Base-by-base conservation (phyloP, 1,140 invertebrate species). In the Sycophaga agraensis region DNA sequence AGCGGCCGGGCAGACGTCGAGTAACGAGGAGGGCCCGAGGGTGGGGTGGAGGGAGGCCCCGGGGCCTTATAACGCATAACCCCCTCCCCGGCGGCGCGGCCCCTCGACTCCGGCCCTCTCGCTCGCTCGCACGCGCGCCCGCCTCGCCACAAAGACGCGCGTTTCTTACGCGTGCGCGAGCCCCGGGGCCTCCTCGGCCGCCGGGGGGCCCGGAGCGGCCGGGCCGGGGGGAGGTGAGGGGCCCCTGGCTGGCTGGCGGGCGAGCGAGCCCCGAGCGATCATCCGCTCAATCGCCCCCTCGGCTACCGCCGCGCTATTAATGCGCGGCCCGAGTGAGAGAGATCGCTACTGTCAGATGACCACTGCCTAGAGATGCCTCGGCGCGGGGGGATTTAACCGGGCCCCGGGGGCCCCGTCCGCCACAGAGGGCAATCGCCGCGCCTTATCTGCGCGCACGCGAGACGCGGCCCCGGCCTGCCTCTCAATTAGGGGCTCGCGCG, bases 31-130 rank as follows among this genome's bases (percentile, higher is more conserved):
- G 45, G 40, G 56, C 39, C 43, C 37, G 55, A 55, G 40, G 31
- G 53, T 46, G 54, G 35, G 54, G 35, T 24, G 34, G 40, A 34
- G 54, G 46, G 54, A 45, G 53, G 28, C n/a, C n/a, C n/a, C n/a
- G 40, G 28, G 28, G 45, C 37, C 45, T 28, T 57, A 56, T 76
- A 79, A 79, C 78, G 72, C 70, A 60, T 72, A 75, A 75, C 72
- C 71, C 74, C 70, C 76, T 70, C 70, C 59, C 66, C 46, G 53
- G 46, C 49, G 59, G 53, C 49, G 59, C 28, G 28, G 5, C 11
- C 28, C 28, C 4, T 31, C 28, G 28, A 31, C 11, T 31, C 28
- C 28, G 11, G 28, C 28, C 11, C 28, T 31, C 28, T 31, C 28
- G 4, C 28, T 31, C 28, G 4, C 28, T 31, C 28, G 4, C 28